Percentiles rank a stretch among this genome's conserved stretches.
phyloP scores from a whole-genome alignment of 2,888 invertebrate species.

The Cryptus viduatorius region DNA sequence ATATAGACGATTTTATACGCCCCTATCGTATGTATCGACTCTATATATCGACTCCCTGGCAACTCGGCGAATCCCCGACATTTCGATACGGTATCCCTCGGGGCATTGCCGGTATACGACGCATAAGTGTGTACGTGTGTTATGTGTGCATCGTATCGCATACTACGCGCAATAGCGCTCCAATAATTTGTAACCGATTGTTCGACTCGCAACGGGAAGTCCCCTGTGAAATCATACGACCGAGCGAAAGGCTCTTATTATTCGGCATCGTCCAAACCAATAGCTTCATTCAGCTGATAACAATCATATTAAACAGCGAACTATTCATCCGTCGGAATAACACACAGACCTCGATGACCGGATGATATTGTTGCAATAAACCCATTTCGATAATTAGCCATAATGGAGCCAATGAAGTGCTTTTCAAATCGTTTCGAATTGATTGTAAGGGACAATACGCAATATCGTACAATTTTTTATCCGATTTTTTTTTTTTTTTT shows the following conservation, averaged over 20 bases:
- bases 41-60: not conserved
- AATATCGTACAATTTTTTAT: no score
- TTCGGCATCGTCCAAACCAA: not conserved
- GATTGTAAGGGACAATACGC: no score
- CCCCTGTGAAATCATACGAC: not conserved
- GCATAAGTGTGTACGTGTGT: not conserved
- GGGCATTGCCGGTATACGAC: not conserved
- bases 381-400: not conserved
- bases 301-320: not conserved
- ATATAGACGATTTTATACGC: not conserved
- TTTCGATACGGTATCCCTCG: not conserved
- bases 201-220: not conserved
- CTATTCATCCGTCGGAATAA: not conserved
- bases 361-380: not conserved
- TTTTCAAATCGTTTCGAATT: not conserved
- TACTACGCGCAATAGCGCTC: not conserved
- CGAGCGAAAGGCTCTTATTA: not conserved
- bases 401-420: not conserved
- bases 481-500: no score
- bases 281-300: not conserved
- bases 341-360: not conserved
- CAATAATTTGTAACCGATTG: slow-evolving; percentile 6
- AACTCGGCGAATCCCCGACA: not conserved
- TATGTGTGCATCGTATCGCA: not conserved
- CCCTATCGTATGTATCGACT: not conserved